These are phyloP conservation scores for Nibea coibor DNA, from an alignment of 2,113 vertebrate species.

Conservation along the genomic window DNA sequence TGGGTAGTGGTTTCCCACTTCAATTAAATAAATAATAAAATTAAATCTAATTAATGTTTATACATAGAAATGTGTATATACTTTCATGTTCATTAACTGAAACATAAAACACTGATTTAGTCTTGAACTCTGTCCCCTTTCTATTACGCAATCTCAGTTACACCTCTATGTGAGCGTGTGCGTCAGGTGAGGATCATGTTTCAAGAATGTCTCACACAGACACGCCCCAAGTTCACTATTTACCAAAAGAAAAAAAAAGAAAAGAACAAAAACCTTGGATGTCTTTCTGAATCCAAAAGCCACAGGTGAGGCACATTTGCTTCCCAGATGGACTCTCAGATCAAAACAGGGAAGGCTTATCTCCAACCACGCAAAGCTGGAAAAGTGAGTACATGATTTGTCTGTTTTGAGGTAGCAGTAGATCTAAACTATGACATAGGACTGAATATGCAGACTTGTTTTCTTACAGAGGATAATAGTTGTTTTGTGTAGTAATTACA, in stretches of 20 bases:
- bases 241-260: background rate
- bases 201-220: constrained; percentile 33
- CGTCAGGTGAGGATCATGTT: constrained; percentile 55
- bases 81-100: no score
- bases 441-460: background rate
- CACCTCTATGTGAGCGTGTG: background rate
- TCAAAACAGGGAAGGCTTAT: constrained; percentile 78
- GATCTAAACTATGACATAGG: background rate
- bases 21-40: no score
- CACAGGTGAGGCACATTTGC: background rate
- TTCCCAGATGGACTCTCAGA: constrained; percentile 71
- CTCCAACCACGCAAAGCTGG: constrained; percentile 76
- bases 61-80: background rate
- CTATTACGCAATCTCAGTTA: background rate
- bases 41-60: background rate
- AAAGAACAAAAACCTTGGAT: background rate
- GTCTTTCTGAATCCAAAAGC: background rate
- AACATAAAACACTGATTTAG: background rate
- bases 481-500: background rate
- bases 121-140: constrained; percentile 4
- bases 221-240: background rate
- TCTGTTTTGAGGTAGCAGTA: background rate
- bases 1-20: no score
- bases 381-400: constrained; percentile 71
- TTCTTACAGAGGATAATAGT: background rate